Base-by-base conservation (phyloP, 2,888 invertebrate genomes). In the Amorpha juglandis region DNA sequence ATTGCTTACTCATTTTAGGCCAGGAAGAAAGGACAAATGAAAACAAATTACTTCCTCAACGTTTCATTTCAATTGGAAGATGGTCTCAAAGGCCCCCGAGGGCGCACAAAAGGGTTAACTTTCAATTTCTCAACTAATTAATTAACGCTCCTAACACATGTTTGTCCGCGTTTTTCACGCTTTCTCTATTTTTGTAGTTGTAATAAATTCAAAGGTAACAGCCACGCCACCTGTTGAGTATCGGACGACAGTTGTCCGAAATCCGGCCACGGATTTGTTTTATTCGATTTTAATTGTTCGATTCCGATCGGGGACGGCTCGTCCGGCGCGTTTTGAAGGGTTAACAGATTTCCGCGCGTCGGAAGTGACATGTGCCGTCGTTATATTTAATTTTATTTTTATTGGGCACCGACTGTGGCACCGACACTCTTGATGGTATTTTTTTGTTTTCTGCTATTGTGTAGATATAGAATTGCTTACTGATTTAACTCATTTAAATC, bases 241-340 rank as follows among this genome's bases (percentile, higher is more conserved):
- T 79, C 81, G 84, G 82, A 77, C 89, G 90, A 87, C 92, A 91
- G 91, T 91, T 92, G 92, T 82, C 78, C 77, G 68, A 76, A 84
- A 87, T 88, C 90, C 90, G 86, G 83, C 87, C 85, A 79, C 81
- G 83, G 92, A 92, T 93, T 92, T 92, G 92, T 92, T 92, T 92
- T 92, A 93, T 93, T 91, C 90, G 90, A 91, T 92, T 93, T 92
- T 93, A 93, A 93, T 93, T 93, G 91, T 92, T 82, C 50, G 70
- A 80, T 77, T 74, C 71, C 72, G 74, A 79, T 81, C 82, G 81
- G 78, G 81, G 76, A 80, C 76, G 78, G 78, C 73, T 78, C 79
- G 38, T 8, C 42, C 58, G 42, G 58, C 42, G 42, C 38, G 42
- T 86, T 84, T 84, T 82, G 76, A 81, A 80, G 84, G 84, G 83